Base-by-base conservation (phyloP, 1,140 invertebrate genomes). In the Apis florea region DNA sequence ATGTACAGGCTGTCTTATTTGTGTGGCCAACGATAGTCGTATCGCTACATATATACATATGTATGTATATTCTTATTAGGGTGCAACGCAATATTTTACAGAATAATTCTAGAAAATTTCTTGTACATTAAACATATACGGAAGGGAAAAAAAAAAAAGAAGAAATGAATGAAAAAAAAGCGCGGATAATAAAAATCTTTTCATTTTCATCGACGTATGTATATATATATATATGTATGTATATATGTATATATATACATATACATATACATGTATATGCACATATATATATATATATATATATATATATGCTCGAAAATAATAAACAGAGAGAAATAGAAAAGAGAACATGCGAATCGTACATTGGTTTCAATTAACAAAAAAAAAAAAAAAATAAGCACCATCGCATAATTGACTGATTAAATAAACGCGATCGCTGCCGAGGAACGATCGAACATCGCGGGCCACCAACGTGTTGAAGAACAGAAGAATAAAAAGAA, bases 11-110 rank as follows among this genome's bases (percentile, higher is more conserved):
- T 88, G 87, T 88, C 86, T 78, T 83, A 75, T 58, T 87, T 79
- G 79, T 73, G 81, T 88, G 86, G 87, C 86, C 87, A 85, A 85
- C 86, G 87, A 88, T 88, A 77, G 77, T 88, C 85, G 86, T 67
- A 87, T 88, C 83, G 86, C 85, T 83, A 66, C 58, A 63, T 63
- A 72, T 31, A 69, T 70, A 69, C 9, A 72, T 58, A 40, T 79
- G 59, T 79, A 79, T 79, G 49, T 58, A 73, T 59, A 61, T 74
- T 61, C 49, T 63, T 75, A 82, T 47, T 54, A 84, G 67, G 49
- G 79, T 80, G 58, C 68, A 78, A 86, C 72, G 78, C 74, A 82
- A 82, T 84, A 86, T 87, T 87, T 87, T 84, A 56, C 85, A 77
- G 51, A 81, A 72, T 58, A 81, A 64, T 74, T 49, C 63, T 70